Evolutionary conservation across 2,113 vertebrate species (phyloP).

Genomic region (Pholis gunnellus): DNA sequence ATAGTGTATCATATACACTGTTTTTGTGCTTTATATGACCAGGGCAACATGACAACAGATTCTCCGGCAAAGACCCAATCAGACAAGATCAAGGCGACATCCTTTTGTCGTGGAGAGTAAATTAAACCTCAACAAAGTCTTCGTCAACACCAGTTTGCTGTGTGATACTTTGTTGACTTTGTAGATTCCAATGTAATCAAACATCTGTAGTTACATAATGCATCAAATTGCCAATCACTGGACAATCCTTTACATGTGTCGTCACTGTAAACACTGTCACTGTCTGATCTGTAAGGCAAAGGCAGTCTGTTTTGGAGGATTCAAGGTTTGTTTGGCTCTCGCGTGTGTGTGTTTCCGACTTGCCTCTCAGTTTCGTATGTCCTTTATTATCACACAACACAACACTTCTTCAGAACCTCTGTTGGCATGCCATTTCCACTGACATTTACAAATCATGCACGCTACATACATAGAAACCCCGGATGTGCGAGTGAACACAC

Average conservation of each 20-base stretch:
- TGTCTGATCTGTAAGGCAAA: slow-evolving; percentile 14
- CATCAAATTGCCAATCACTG: not conserved
- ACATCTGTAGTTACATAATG: not conserved
- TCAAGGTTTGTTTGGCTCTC: slow-evolving; percentile 68
- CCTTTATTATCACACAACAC: slow-evolving; percentile 68
- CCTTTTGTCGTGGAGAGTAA: slow-evolving; percentile 35
- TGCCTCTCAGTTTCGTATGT: slow-evolving; percentile 43
- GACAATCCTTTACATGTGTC: not conserved
- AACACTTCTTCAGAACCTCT: slow-evolving; percentile 53
- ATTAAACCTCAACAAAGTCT: slow-evolving; percentile 28
- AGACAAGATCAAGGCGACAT: slow-evolving; percentile 28
- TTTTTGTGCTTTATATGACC: slow-evolving; percentile 21
- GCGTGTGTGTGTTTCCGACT: slow-evolving; percentile 57
- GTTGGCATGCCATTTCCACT: slow-evolving; percentile 59
- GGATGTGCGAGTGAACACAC: slow-evolving; percentile 33
- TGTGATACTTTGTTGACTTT: slow-evolving; percentile 6
- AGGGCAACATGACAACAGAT: slow-evolving; percentile 35
- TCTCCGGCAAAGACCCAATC: not conserved
- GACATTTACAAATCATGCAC: slow-evolving; percentile 73
- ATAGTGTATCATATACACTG: slow-evolving; percentile 27
- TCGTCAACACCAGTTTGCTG: slow-evolving; percentile 17
- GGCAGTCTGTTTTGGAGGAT: slow-evolving; percentile 21
- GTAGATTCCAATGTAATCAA: not conserved
- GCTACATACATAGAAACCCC: slow-evolving; percentile 42
- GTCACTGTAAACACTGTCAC: slow-evolving; percentile 3